phyloP scores from a whole-genome alignment of 1,140 invertebrate species.

The Heliothis subflexa region DNA sequence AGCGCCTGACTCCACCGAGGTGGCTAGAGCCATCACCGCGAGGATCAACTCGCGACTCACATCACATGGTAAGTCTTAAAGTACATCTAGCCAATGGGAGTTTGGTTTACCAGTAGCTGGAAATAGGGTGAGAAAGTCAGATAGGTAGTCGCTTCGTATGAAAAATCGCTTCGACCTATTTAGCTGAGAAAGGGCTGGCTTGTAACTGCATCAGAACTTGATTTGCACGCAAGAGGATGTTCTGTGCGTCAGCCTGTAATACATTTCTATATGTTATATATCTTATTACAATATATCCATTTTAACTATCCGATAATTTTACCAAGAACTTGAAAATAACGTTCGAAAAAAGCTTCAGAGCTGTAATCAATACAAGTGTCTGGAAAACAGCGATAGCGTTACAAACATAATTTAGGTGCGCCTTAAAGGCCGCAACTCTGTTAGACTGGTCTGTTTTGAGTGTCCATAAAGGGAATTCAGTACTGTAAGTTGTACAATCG shows the following conservation, averaged over 20 bases:
- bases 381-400: conserved; percentile 11
- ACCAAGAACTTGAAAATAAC: conserved; percentile 1
- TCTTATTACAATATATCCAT: neutral
- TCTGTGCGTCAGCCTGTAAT: too few species aligned
- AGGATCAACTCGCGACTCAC: conserved; percentile 86
- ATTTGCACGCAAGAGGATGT: too few species aligned
- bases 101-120: too few species aligned
- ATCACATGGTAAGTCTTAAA: conserved; percentile 81
- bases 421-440: neutral
- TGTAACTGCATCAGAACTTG: neutral
- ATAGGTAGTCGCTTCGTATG: too few species aligned
- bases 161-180: too few species aligned
- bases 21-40: conserved; percentile 83
- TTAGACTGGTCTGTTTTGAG: neutral
- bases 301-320: neutral
- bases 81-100: too few species aligned
- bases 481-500: too few species aligned
- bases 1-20: conserved; percentile 85
- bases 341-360: neutral
- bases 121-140: too few species aligned
- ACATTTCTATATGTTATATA: too few species aligned
- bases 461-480: too few species aligned
- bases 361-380: conserved; percentile 30
- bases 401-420: neutral
- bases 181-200: too few species aligned